These are phyloP conservation scores for Dorcus parallelipipedus DNA, from an alignment of 2,888 invertebrate genomes.

Conservation along the genomic window DNA sequence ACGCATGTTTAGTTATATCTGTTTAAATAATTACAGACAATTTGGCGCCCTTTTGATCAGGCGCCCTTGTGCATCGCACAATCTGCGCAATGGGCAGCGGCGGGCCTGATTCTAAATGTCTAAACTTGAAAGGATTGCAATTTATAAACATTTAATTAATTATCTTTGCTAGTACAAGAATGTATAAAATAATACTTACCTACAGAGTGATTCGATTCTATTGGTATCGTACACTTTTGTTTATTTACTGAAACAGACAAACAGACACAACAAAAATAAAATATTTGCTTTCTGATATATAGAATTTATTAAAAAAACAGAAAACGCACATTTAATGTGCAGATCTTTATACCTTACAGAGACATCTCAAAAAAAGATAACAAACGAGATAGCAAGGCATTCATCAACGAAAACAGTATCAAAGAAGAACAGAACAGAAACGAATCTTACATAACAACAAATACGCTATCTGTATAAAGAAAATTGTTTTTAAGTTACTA, in stretches of 20 bases:
- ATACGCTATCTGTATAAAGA: conserved; percentile 9
- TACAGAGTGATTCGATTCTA: too few species aligned
- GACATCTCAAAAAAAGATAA: conserved; percentile 8
- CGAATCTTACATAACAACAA: conserved; percentile 2
- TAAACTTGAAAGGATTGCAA: too few species aligned
- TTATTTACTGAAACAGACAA: neutral
- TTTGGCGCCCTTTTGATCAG: too few species aligned
- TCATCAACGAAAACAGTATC: conserved; percentile 11
- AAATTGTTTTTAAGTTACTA: conserved; percentile 12
- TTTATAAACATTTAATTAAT: too few species aligned
- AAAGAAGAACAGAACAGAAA: neutral
- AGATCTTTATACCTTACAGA: conserved; percentile 20
- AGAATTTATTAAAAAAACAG: conserved; percentile 29
- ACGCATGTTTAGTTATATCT: too few species aligned
- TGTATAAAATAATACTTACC: too few species aligned
- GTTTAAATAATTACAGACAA: too few species aligned
- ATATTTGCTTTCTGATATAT: conserved; percentile 20
- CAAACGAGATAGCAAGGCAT: conserved; percentile 19
- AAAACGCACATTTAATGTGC: conserved; percentile 25
- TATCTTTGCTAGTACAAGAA: too few species aligned
- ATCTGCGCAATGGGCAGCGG: too few species aligned
- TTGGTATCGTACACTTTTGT: too few species aligned
- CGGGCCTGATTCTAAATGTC: too few species aligned
- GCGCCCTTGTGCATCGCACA: too few species aligned
- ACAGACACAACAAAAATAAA: neutral